Conservation (phyloP, 2,797 vertebrate species). For the Lithobates pipiens region DNA sequence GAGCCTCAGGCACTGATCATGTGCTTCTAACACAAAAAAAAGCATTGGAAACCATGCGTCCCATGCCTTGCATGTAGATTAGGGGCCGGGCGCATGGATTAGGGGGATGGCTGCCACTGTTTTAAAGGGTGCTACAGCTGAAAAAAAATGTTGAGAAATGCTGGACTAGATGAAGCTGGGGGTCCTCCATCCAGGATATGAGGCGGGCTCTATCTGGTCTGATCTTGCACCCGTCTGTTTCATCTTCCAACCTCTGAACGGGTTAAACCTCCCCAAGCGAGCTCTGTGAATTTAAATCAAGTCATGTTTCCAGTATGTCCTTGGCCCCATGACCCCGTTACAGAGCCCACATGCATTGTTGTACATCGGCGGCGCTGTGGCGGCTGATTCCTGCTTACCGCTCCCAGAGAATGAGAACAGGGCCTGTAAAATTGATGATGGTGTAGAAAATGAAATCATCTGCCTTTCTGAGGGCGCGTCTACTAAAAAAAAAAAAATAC, state of each 20-base stretch:
- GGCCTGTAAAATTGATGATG: constrained; percentile 46
- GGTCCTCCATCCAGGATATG: too few relatives aligned
- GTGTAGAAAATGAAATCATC: constrained; percentile 28
- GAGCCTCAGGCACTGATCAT: too few relatives aligned
- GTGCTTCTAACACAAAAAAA: too few relatives aligned
- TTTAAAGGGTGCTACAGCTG: too few relatives aligned
- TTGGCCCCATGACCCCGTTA: constrained; percentile 42
- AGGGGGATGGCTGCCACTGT: too few relatives aligned
- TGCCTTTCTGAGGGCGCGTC: not conserved
- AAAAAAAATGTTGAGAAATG: too few relatives aligned
- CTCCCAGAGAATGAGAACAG: constrained; percentile 32
- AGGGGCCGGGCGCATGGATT: too few relatives aligned
- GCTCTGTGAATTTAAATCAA: constrained; percentile 20
- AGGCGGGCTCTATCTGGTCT: too few relatives aligned
- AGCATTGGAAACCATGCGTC: too few relatives aligned
- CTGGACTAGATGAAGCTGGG: too few relatives aligned
- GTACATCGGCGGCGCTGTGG: constrained; percentile 22
- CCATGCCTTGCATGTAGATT: too few relatives aligned
- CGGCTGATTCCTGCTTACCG: constrained; percentile 40
- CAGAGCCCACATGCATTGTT: constrained; percentile 37
- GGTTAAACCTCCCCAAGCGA: constrained; percentile 8
- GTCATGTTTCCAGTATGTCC: not conserved
- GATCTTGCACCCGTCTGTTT: too few relatives aligned
- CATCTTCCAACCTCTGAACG: not conserved
- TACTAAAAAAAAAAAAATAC: constrained; percentile 2